Evolutionary conservation across 2,888 invertebrate genomes (phyloP), one percentile per base, ranked within the genome.

Genomic region (Epinotia bilunana): DNA sequence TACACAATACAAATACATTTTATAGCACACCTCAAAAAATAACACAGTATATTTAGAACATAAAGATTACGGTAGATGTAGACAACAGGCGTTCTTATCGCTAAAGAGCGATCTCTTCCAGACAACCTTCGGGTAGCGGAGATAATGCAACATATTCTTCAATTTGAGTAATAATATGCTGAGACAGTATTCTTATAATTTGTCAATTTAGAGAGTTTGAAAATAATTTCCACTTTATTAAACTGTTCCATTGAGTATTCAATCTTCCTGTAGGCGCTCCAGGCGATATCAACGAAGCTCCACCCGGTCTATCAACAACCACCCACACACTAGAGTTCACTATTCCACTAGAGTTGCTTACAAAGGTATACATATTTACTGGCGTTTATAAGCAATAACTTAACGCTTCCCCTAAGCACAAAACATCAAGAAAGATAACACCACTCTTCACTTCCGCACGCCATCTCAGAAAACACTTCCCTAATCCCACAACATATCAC

Each of bases 401-500:
- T 70, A 71, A 65, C 70, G 58, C 63, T 57, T 55, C 74, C 64
- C 74, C 64, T 20, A 49, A 53, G 53, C 20, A 60, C 39, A 60
- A 58, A 72, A 46, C 72, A 74, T 64, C 74, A 65, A 70, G 60
- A 55, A 53, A 74, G 70, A 74, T 71, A 71, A 76, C 74, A 74
- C 76, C 60, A 58, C 67, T 74, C 76, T 77, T 65, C 67, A 62
- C 63, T 76, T 57, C 57, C 39, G 46, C 72, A 46, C 68, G 60
- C 63, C 78, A 72, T 74, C 77, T 68, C 60, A 70, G 71, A 73
- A 80, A 80, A 80, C 81, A 81, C 77, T 80, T 76, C 75, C 74
- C 77, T 77, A 88, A 87, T 86, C 86, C 80, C 79, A 74, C 82
- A 81, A 88, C 90, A 91, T 84, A 83, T 89, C 86, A 87, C 85